A percentile compares a stretch with the other conserved stretches of the same genome.
Evolutionary conservation across 2,113 vertebrate species (phyloP).

Genomic region (Brienomyrus brachyistius): DNA sequence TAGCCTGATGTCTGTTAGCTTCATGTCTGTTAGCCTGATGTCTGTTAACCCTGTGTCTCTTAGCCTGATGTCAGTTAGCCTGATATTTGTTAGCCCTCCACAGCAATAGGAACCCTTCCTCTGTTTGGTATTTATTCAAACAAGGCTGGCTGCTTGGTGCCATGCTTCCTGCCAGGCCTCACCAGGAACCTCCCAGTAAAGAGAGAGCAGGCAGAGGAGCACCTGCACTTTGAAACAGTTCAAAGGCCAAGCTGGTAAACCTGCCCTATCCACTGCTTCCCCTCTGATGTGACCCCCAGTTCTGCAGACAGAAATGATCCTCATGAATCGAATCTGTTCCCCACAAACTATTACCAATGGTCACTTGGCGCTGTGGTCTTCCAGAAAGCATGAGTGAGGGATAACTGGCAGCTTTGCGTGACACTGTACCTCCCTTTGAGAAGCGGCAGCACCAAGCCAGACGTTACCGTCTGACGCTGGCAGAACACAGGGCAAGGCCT

Average conservation of each 20-base stretch:
- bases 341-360: slow-evolving; percentile 66
- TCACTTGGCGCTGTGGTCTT: slow-evolving; percentile 62
- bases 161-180: neutral
- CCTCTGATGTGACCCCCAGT: slow-evolving; percentile 17
- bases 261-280: neutral
- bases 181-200: neutral
- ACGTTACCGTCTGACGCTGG: slow-evolving; percentile 61
- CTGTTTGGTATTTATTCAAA: neutral
- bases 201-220: neutral
- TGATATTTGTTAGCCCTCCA: neutral
- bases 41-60: neutral
- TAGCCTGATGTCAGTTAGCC: neutral
- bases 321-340: slow-evolving; percentile 67
- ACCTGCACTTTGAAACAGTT: neutral
- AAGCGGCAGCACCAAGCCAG: slow-evolving; percentile 58
- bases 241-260: neutral
- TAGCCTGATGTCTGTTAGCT: neutral
- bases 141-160: neutral
- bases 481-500: slow-evolving; percentile 46
- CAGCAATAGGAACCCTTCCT: neutral
- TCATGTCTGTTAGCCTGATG: neutral
- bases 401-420: slow-evolving; percentile 59
- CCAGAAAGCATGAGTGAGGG: slow-evolving; percentile 65
- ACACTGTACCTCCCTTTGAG: slow-evolving; percentile 64
- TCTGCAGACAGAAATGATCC: slow-evolving; percentile 45